Evolutionary conservation across 2,797 vertebrate genomes (phyloP), one percentile per base, ranked within the genome.

Genomic region (Galago senegalensis): DNA sequence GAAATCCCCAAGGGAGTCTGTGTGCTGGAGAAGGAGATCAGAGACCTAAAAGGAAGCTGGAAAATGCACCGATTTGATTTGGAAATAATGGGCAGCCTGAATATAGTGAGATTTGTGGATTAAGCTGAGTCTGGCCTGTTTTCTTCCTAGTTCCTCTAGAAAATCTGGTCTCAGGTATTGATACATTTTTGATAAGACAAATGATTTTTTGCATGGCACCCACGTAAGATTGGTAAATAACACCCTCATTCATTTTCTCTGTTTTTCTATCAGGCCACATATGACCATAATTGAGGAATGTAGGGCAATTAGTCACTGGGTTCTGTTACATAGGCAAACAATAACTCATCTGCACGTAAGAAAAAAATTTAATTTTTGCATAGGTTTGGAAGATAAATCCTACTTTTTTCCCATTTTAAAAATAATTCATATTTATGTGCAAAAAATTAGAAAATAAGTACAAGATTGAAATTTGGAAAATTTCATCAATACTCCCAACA

Each of bases 1-100:
- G 87, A 95, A 97, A 93, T 96, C 87, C 97, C 94, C 73, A 96
- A 97, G 95, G 93, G 80, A 90, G 34, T 12, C 58, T 43, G 56
- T 95, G 92, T 96, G 88, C 92, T 93, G 16, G 79, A 63, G 83
- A 94, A 87, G 76, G 86, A 86, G 93, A 94, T 96, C 93, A 96
- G 93, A 98, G 89, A 81, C 84, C 95, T 89, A 73, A 96, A 77
- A 89, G 63, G 80, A 67, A 95, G 81, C 87, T 94, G 70, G 84
- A 97, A 95, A 95, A 90, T 92, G 73, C 65, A 88, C 76, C 73
- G 10, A 75, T 93, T 92, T 75, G 72, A 73, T 85, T 94, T 89
- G 77, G 70, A 92, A 93, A 89, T 87, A 96, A 92, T 43, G 34
- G 73, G 49, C 58, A 81, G 85, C 58, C 77, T 61, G 63, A 76